Percentiles rank a stretch among this genome's conserved stretches.
Evolutionary conservation across 2,797 vertebrate species (phyloP).

Genomic region (Luscinia megarhynchos): DNA sequence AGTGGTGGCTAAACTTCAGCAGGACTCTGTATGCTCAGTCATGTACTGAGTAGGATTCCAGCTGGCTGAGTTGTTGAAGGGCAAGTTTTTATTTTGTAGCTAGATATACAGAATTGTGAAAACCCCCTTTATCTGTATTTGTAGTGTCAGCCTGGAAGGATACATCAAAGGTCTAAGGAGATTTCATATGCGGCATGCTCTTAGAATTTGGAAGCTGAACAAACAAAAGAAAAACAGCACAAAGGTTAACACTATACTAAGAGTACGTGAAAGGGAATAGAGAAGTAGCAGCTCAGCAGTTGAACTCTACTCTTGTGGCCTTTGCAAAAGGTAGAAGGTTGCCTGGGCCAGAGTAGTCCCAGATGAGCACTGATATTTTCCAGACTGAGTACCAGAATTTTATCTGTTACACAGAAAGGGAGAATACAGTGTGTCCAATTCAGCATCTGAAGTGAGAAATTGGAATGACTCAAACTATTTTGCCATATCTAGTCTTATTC

Average conservation of each 20-base stretch:
- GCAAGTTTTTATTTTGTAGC: constrained; percentile 7
- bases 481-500: neutral
- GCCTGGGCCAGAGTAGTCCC: neutral
- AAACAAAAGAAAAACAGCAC: neutral
- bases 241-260: constrained; percentile 20
- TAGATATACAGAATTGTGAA: neutral
- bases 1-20: neutral
- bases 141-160: neutral
- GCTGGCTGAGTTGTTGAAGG: constrained; percentile 30
- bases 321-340: constrained; percentile 25
- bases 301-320: neutral
- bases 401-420: neutral
- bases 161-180: neutral
- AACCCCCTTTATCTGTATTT: neutral
- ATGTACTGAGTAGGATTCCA: neutral
- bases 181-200: neutral
- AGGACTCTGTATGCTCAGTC: neutral
- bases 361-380: neutral
- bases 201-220: constrained; percentile 8
- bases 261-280: neutral
- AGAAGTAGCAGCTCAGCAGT: neutral
- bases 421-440: neutral
- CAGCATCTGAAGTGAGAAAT: neutral
- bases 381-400: neutral
- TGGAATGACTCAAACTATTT: neutral